These are phyloP conservation scores for Garrulus glandarius DNA, from an alignment of 2,797 vertebrate genomes.

Conservation along the genomic window DNA sequence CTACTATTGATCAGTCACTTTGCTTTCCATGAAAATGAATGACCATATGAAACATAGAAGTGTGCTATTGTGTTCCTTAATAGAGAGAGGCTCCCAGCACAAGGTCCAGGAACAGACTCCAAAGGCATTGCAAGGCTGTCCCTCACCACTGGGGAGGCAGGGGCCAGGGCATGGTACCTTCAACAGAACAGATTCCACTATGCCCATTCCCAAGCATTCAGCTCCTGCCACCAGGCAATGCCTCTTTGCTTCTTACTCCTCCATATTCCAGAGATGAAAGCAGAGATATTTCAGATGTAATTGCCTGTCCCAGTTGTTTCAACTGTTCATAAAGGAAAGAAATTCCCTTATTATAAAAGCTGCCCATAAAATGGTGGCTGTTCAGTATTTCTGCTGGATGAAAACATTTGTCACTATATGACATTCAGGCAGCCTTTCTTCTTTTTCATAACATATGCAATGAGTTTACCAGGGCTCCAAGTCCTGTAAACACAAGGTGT, in stretches of 20 bases:
- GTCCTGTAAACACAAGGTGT: background rate
- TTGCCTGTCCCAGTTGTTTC: background rate
- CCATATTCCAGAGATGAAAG: background rate
- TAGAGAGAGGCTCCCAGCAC: background rate
- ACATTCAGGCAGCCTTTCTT: background rate
- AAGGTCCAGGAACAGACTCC: background rate
- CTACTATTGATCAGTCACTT: background rate
- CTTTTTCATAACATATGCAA: background rate
- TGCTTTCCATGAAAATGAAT: background rate
- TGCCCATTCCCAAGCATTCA: background rate
- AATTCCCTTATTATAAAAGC: background rate
- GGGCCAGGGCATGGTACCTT: background rate
- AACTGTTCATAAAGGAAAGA: background rate
- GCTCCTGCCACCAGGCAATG: background rate
- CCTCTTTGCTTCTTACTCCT: background rate
- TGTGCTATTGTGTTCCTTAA: background rate
- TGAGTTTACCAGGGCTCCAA: background rate
- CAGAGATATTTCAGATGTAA: background rate
- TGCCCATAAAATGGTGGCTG: background rate
- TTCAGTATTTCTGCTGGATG: background rate
- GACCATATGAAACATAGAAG: fast-evolving
- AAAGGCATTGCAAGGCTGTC: background rate
- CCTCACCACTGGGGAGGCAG: background rate
- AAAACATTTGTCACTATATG: background rate
- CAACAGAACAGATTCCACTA: background rate